A percentile compares a stretch with the other conserved stretches of the same genome.
Evolutionary conservation across 2,113 vertebrate genomes (phyloP).

Genomic region (Ophthalmolycus amberensis): DNA sequence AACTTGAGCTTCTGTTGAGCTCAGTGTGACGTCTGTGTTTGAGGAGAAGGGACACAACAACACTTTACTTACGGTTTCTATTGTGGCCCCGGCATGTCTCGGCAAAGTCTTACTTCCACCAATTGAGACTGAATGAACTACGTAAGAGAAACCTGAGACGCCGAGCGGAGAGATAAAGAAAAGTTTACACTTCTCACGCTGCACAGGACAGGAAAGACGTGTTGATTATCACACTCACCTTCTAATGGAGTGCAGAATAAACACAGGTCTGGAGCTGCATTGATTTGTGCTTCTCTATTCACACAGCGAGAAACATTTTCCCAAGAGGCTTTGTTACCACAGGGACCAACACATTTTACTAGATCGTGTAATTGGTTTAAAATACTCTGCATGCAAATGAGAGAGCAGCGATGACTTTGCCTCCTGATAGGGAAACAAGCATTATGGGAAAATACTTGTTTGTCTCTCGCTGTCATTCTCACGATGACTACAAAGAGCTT

Average conservation of each 20-base stretch:
- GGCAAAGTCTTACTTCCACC: conserved; percentile 45
- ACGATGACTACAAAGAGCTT: conserved; percentile 11
- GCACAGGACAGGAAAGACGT: neutral
- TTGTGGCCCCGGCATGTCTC: conserved; percentile 38
- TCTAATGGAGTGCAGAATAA: neutral
- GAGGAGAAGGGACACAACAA: neutral
- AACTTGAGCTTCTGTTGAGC: conserved; percentile 16
- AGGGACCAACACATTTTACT: conserved; percentile 15
- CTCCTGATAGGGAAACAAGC: conserved; percentile 23
- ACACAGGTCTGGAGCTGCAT: neutral
- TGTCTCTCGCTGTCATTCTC: conserved; percentile 33
- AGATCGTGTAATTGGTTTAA: conserved; percentile 30
- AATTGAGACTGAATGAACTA: conserved; percentile 25
- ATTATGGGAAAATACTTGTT: conserved; percentile 20
- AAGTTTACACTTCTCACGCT: conserved; percentile 25
- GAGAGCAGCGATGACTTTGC: conserved; percentile 27
- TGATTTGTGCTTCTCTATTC: neutral
- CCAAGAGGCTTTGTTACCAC: conserved; percentile 39
- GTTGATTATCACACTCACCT: neutral
- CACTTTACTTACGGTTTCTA: conserved; percentile 19
- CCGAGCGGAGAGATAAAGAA: neutral
- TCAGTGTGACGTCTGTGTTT: conserved; percentile 19
- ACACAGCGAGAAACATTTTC: conserved; percentile 33
- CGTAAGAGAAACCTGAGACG: conserved; percentile 13
- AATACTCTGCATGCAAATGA: conserved; percentile 49